Evolutionary conservation across 2,797 vertebrate species (phyloP).

Genomic region (Gephyroberyx darwinii): DNA sequence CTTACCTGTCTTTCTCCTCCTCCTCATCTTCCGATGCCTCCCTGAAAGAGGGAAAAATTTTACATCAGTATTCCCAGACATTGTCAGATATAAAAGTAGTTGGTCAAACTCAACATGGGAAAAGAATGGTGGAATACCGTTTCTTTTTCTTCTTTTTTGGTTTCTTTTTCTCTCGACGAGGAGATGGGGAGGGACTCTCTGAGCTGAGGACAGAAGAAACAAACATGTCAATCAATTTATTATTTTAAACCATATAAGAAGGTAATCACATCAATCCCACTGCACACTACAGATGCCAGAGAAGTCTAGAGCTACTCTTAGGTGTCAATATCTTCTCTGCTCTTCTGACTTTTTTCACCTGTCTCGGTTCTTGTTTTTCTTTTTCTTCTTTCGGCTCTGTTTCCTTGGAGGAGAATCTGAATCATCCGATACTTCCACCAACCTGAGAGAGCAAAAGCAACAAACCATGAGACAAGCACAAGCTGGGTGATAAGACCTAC

Average conservation of each 20-base stretch:
- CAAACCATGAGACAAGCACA: not conserved
- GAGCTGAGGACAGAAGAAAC: constrained; percentile 68
- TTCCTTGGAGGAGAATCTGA: constrained; percentile 86
- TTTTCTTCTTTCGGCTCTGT: constrained; percentile 90
- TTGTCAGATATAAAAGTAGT: not conserved
- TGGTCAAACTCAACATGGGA: rapidly evolving
- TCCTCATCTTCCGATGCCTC: constrained; percentile 70
- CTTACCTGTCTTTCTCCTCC: constrained; percentile 70
- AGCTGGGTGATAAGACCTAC: too few relatives aligned
- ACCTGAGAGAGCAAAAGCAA: constrained; percentile 44
- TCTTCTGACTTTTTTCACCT: constrained; percentile 63
- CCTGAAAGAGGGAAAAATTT: constrained; percentile 65
- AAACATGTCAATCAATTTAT: constrained; percentile 8
- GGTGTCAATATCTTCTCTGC: not conserved
- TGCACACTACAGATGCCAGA: not conserved
- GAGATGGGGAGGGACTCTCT: constrained; percentile 77
- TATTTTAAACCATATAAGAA: not conserved
- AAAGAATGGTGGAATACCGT: constrained; percentile 53
- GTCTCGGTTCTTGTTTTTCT: constrained; percentile 83
- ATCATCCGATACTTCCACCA: constrained; percentile 84
- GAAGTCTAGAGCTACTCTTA: not conserved
- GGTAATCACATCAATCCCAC: not conserved
- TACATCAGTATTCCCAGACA: not conserved
- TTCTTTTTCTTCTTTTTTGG: constrained; percentile 83
- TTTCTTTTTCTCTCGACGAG: constrained; percentile 79